Conservation (phyloP, 2,113 vertebrate genomes). For the Pterocles gutturalis region DNA sequence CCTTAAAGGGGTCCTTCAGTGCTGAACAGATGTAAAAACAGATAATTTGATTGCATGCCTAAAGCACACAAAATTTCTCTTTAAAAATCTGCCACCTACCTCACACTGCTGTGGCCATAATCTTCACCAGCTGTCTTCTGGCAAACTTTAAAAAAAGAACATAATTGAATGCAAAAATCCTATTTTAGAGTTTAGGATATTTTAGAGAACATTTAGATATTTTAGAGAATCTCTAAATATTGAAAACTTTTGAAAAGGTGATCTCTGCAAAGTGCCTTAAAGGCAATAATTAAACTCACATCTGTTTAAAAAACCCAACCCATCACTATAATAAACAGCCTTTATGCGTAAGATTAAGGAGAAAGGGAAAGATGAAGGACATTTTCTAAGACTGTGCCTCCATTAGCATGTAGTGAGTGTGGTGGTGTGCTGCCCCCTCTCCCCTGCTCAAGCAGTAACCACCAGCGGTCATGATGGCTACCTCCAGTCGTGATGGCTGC, state of each 20-base stretch:
- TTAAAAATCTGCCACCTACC: background rate
- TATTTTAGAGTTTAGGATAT: background rate
- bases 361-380: background rate
- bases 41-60: background rate
- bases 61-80: background rate
- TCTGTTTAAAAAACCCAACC: background rate
- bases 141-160: background rate
- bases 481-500: no score
- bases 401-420: background rate
- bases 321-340: background rate
- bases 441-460: no score
- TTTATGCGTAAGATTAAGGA: background rate
- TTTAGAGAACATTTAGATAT: background rate
- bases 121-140: background rate
- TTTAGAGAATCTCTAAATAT: background rate
- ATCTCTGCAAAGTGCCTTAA: background rate
- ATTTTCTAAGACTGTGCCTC: background rate
- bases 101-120: background rate
- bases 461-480: no score
- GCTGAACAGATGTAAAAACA: background rate
- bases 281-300: background rate
- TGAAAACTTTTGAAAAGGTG: background rate
- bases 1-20: background rate
- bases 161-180: background rate
- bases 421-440: no score